Evolutionary conservation across 2,888 invertebrate species (phyloP), one percentile per base, ranked within the genome.

Genomic region (Drosophila koepferae): DNA sequence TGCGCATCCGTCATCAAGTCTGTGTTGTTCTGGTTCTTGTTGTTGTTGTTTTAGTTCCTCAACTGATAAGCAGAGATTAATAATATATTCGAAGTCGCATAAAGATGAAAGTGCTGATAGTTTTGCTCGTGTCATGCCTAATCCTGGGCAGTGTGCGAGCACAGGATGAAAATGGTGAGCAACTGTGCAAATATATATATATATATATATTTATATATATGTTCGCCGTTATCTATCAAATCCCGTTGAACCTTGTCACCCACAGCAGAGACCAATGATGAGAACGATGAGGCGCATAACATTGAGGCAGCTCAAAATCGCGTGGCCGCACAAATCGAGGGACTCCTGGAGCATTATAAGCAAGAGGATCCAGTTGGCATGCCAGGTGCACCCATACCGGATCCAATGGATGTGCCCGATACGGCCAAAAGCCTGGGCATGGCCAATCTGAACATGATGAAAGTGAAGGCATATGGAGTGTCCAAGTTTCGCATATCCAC

Each of bases 351-450:
- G 66, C 97, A 97, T 91, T 97, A 96, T 92, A 96, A 97, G 92
- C 95, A 97, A 88, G 94, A 95, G 18, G 96, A 97, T 92, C 97
- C 97, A 0, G 94, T 96, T 7, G 97, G 97, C 8, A 91, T 97
- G n/a, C 97, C 97, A 0, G 96, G 96, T 0, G 95, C 95, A 0
- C 95, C 96, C 1, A 94, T 98, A 60, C 96, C 96, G 0, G 97
- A 98, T 90, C 98, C 98, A 0, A 95, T 97, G 94, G 93, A 94
- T 1, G 95, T 97, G 31, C 97, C 97, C 0, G 95, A 96, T 79
- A 95, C 96, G 93, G 95, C 94, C 63, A 96, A 96, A 83, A 95
- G 95, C 3, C 94, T 97, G 76, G 95, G 96, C 0, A 94, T 96
- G 63, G 95, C 95, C 40, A 95, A 95, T 10, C 94, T 98, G 91